phyloP scores from a whole-genome alignment of 2,797 vertebrate species.

The Enteromius viviparus region DNA sequence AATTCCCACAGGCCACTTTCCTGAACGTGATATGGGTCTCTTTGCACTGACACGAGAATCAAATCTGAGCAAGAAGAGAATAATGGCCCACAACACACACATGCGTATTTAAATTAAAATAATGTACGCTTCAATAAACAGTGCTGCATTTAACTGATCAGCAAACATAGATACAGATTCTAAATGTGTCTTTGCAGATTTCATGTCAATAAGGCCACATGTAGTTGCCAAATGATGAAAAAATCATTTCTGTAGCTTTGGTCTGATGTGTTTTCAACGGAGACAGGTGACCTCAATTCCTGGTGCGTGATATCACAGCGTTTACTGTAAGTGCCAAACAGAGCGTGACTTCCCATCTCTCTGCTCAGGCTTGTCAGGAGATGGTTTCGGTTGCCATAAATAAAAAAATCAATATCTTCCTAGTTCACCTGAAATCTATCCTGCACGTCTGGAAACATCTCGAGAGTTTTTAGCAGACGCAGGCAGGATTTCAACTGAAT shows the following conservation, averaged over 20 bases:
- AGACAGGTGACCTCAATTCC: conserved; percentile 32
- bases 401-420: conserved; percentile 46
- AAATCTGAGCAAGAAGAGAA: neutral
- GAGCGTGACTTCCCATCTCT: conserved; percentile 43
- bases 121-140: neutral
- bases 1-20: conserved; percentile 62
- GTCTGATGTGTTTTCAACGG: conserved; percentile 19
- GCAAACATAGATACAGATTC: neutral
- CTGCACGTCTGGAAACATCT: conserved; percentile 19
- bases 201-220: conserved; percentile 4
- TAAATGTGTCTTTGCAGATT: conserved; percentile 17
- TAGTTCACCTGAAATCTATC: conserved; percentile 35
- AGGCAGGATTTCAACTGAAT: conserved; percentile 11
- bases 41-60: conserved; percentile 25
- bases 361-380: conserved; percentile 54
- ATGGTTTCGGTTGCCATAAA: conserved; percentile 66
- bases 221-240: conserved; percentile 44
- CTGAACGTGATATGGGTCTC: conserved; percentile 24
- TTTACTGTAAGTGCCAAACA: conserved; percentile 64
- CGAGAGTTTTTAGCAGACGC: conserved; percentile 9
- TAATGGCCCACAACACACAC: neutral
- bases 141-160: neutral
- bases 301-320: conserved; percentile 26
- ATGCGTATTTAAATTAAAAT: neutral
- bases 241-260: conserved; percentile 9